Percentiles rank a stretch among this genome's conserved stretches.
Conservation (phyloP, 2,888 invertebrate genomes). For the Coelopa pilipes region DNA sequence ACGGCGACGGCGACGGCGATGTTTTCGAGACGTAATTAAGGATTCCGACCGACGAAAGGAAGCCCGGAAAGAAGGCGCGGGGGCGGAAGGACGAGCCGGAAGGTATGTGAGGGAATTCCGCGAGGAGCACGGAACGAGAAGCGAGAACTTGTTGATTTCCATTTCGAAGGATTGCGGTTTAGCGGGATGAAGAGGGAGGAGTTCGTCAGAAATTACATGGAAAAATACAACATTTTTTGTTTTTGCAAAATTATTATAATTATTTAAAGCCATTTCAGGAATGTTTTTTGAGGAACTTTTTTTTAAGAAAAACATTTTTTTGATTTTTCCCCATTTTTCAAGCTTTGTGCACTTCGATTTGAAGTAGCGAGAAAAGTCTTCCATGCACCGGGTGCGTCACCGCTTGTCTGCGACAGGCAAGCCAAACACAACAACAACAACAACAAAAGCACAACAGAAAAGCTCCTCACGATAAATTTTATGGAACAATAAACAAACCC, state of each 20-base stretch:
- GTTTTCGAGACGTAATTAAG: too few species aligned
- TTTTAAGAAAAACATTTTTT: neutral
- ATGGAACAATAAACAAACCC: slow-evolving; percentile 32
- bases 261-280: neutral
- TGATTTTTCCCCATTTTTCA: neutral
- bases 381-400: slow-evolving; percentile 7
- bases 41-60: too few species aligned
- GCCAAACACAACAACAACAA: neutral
- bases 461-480: slow-evolving; percentile 23
- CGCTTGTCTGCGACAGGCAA: neutral
- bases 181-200: neutral
- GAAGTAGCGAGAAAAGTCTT: neutral
- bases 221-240: neutral
- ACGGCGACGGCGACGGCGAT: too few species aligned
- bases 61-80: too few species aligned
- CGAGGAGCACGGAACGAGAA: too few species aligned
- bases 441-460: neutral
- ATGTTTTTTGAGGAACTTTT: neutral
- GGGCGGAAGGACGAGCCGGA: too few species aligned
- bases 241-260: neutral
- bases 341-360: too few species aligned
- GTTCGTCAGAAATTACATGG: neutral
- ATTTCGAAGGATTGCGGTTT: too few species aligned
- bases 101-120: too few species aligned
- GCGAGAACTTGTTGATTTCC: too few species aligned